Conservation (phyloP, 30 jellyfish, hydroid and myxozoan genomes). For the Chrysaora quinquecirrha region DNA sequence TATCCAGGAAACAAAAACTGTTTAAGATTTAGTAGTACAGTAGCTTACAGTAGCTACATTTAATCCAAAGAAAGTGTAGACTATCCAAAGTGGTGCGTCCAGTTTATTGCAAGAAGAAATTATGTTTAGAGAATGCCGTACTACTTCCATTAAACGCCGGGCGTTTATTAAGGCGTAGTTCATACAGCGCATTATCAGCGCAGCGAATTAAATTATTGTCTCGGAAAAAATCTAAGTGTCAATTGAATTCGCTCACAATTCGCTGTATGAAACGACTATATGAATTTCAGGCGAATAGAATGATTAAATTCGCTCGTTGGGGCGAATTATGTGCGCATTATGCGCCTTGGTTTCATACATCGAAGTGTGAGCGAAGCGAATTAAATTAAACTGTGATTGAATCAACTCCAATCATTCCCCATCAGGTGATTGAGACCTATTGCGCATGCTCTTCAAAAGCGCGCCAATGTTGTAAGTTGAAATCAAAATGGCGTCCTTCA, state of each 20-base stretch:
- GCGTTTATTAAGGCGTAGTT: too few species aligned
- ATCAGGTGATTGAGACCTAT: not conserved
- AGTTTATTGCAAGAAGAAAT: too few species aligned
- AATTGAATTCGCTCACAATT: not conserved
- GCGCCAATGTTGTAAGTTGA: not conserved
- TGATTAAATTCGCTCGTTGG: conserved; percentile 1
- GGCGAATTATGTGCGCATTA: conserved; percentile 1
- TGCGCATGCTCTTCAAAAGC: not conserved
- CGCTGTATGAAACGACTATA: not conserved
- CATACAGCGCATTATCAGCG: too few species aligned
- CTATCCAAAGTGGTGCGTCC: too few species aligned
- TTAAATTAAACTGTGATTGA: not conserved
- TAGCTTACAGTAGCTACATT: too few species aligned
- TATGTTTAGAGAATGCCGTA: too few species aligned
- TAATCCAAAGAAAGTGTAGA: too few species aligned
- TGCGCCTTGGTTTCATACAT: not conserved
- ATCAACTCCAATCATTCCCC: not conserved
- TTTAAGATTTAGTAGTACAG: too few species aligned
- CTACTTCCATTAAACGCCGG: too few species aligned
- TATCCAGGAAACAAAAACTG: too few species aligned
- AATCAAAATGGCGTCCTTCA: not conserved
- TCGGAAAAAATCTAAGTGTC: not conserved
- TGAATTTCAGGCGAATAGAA: not conserved
- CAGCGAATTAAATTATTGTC: not conserved
- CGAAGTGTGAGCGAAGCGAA: not conserved